These are phyloP conservation scores for Euzophera pinguis DNA, from an alignment of 2,888 invertebrate species.

Conservation along the genomic window DNA sequence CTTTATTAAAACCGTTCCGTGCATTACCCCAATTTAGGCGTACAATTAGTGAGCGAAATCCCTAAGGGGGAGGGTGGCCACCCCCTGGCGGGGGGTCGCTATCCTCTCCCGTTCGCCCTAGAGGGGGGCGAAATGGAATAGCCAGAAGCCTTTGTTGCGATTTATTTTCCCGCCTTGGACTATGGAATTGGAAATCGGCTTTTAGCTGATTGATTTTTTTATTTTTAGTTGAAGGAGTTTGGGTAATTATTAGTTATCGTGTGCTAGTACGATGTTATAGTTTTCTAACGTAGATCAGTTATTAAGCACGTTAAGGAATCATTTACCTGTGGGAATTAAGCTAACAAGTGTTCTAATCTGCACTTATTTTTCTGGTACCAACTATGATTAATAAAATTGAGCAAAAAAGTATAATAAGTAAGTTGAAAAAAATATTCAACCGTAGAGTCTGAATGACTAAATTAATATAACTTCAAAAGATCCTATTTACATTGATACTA, in stretches of 20 bases:
- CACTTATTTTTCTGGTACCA: too few species aligned
- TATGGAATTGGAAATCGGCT: conserved; percentile 76
- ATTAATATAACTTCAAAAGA: too few species aligned
- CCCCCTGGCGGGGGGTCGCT: conserved; percentile 28
- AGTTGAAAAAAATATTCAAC: too few species aligned
- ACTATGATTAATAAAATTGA: too few species aligned
- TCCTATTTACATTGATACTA: too few species aligned
- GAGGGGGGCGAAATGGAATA: conserved; percentile 40
- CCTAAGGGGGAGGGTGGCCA: conserved; percentile 35
- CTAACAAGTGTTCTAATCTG: too few species aligned
- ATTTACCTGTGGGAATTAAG: too few species aligned
- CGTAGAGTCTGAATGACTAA: too few species aligned
- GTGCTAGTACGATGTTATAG: not conserved
- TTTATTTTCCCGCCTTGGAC: conserved; percentile 54
- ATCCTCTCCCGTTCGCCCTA: not conserved
- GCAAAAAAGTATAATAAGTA: too few species aligned
- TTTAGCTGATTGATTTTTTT: conserved; percentile 67
- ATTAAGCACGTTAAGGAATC: too few species aligned
- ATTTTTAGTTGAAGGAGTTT: not conserved
- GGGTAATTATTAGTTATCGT: not conserved
- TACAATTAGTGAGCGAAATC: conserved; percentile 68
- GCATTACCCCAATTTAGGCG: conserved; percentile 75
- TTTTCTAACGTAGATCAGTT: too few species aligned
- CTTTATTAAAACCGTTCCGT: conserved; percentile 72
- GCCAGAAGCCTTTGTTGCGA: conserved; percentile 59